Evolutionary conservation across 2,797 vertebrate species (phyloP).

Genomic region (Erithacus rubecula): DNA sequence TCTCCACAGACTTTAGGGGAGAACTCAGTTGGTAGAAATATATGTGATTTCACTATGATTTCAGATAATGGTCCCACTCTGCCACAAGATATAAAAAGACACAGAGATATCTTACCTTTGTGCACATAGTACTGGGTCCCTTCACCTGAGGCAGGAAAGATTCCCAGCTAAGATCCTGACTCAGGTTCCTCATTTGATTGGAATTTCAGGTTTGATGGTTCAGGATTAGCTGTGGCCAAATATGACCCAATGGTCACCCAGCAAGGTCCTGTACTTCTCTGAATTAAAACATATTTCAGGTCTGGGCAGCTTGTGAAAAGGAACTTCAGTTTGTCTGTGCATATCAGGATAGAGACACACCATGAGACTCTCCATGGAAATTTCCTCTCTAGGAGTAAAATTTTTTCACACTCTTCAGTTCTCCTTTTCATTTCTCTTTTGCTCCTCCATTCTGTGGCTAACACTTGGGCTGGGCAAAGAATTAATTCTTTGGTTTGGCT

Average conservation of each 20-base stretch:
- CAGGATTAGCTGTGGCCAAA: neutral
- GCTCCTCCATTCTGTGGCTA: neutral
- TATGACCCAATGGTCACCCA: neutral
- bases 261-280: neutral
- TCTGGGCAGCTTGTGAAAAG: neutral
- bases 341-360: neutral
- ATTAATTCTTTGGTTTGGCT: neutral
- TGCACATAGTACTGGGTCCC: no score
- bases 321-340: neutral
- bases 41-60: neutral
- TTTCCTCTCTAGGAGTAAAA: neutral
- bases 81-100: neutral
- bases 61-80: neutral
- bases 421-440: neutral
- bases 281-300: neutral
- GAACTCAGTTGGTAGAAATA: neutral
- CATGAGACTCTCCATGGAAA: neutral
- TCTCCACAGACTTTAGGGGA: neutral
- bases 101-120: accelerated
- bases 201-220: neutral
- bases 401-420: neutral
- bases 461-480: neutral
- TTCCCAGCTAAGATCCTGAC: accelerated
- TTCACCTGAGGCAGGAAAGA: neutral
- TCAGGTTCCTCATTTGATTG: neutral